Percentiles rank a stretch among this genome's conserved stretches.
Evolutionary conservation across 2,797 vertebrate species (phyloP).

Genomic region (Ctenosaura bakeri): DNA sequence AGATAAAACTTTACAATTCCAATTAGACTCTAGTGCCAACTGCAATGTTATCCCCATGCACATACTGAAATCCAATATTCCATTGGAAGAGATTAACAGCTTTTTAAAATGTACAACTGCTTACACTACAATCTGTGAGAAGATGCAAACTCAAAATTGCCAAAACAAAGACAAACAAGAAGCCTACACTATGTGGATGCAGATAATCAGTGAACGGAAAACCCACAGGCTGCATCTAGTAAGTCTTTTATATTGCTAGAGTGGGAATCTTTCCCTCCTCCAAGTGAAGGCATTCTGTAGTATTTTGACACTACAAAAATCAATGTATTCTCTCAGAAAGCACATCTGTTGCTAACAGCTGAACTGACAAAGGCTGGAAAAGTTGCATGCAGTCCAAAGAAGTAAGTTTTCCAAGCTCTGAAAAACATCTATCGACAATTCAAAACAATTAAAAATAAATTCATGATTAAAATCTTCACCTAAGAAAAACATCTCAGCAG

Average conservation of each 20-base stretch:
- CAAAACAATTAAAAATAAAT: background rate
- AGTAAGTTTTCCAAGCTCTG: no score
- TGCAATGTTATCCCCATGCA: background rate
- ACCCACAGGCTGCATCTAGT: background rate
- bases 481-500: no score
- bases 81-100: background rate
- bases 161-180: background rate
- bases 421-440: background rate
- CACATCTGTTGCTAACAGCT: background rate
- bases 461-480: no score
- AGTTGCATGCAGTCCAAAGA: no score
- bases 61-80: background rate
- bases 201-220: background rate
- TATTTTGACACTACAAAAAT: background rate
- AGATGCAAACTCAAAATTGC: background rate
- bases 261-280: no score
- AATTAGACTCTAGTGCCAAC: background rate
- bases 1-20: background rate
- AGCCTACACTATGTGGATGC: background rate
- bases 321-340: background rate
- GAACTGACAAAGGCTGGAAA: no score
- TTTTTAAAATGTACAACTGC: background rate
- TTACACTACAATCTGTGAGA: background rate
- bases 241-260: background rate
- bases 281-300: no score